Evolutionary conservation across 2,888 invertebrate species (phyloP).

Genomic region (Cephalotes varians): DNA sequence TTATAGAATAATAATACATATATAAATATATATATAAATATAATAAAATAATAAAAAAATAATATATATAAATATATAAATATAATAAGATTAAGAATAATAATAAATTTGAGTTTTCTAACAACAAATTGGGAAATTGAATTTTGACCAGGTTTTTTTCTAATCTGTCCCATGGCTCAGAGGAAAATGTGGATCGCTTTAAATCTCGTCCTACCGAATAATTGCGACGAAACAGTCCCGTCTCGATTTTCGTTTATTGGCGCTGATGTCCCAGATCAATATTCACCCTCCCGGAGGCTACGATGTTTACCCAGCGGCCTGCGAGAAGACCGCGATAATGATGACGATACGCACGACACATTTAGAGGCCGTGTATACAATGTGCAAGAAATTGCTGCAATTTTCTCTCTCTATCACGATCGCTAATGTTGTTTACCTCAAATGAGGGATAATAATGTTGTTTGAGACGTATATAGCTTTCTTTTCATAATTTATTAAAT

Average conservation of each 20-base stretch:
- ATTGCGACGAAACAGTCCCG: constrained; percentile 53
- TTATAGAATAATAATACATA: too few relatives aligned
- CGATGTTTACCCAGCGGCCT: constrained; percentile 43
- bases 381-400: constrained; percentile 21
- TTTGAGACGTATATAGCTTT: neutral
- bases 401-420: neutral
- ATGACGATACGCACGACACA: constrained; percentile 1
- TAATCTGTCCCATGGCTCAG: neutral
- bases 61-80: too few relatives aligned
- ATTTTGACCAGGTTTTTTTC: too few relatives aligned
- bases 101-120: too few relatives aligned
- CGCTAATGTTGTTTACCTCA: constrained; percentile 3
- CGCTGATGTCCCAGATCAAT: constrained; percentile 80
- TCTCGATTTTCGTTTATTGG: constrained; percentile 58
- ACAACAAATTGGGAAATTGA: too few relatives aligned
- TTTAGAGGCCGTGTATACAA: neutral
- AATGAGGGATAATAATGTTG: neutral
- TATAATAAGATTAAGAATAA: too few relatives aligned
- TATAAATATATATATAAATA: too few relatives aligned
- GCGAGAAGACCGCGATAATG: constrained; percentile 49
- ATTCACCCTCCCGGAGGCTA: constrained; percentile 70
- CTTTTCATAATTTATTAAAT: neutral
- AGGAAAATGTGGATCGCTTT: constrained; percentile 22
- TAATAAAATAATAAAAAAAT: too few relatives aligned
- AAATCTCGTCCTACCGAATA: too few relatives aligned